Evolutionary conservation across 2,888 invertebrate species (phyloP).

Genomic region (Morpho deidamia): DNA sequence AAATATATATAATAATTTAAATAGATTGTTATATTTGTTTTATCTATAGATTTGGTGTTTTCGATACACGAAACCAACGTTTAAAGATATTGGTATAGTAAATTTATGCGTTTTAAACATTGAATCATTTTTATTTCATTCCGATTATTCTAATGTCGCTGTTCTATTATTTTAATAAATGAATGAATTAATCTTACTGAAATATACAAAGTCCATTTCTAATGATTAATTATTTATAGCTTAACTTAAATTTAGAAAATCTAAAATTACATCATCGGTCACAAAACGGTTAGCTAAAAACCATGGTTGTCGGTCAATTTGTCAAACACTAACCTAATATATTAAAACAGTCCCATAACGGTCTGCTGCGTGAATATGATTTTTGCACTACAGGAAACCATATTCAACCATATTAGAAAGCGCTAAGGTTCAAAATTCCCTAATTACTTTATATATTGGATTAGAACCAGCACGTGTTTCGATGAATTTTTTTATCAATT

Average conservation of each 20-base stretch:
- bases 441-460: background rate
- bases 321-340: constrained; percentile 29
- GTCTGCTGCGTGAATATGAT: constrained; percentile 6
- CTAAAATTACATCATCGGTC: constrained; percentile 12
- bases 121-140: no score
- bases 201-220: background rate
- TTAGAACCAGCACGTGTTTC: constrained; percentile 20
- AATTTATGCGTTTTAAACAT: no score
- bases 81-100: no score
- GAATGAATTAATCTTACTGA: background rate
- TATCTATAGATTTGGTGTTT: no score
- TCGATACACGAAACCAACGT: no score
- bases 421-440: constrained; percentile 6
- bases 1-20: no score
- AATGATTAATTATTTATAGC: background rate
- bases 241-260: background rate
- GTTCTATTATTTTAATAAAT: background rate
- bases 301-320: constrained; percentile 24
- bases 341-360: constrained; percentile 27
- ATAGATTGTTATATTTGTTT: no score
- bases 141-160: no score
- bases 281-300: constrained; percentile 10
- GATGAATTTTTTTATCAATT: constrained; percentile 18
- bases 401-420: background rate
- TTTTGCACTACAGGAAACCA: background rate